Evolutionary conservation across 2,797 vertebrate genomes (phyloP), one percentile per base, ranked within the genome.

Genomic region (Halcyon badia): DNA sequence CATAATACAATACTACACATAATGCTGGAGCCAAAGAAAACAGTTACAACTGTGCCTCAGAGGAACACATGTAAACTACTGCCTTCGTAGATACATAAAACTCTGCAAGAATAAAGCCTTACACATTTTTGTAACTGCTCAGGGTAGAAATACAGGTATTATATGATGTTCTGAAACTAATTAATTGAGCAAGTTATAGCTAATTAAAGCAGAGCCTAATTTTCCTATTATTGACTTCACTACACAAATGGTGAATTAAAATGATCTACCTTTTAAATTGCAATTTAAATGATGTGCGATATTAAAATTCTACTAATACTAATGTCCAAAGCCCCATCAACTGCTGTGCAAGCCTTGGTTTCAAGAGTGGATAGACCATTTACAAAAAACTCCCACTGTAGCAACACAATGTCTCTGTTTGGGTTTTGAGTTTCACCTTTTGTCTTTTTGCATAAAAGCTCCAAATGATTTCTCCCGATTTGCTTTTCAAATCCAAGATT

Each of bases 131-230:
- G 7, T 79, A 80, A 28, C n/a, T 48, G 76, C 31, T 20, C 56
- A 86, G 28, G 10, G 30, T 62, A 86, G 0, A 0, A 65, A 83
- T 62, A 80, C 51, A 90, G 66, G 46, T 58, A n/a, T 8, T 17
- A 5, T 19, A 33, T 57, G 39, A 68, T 58, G 30, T 69, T 93
- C 79, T 69, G 44, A 78, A 72, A 49, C 35, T 31, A 58, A 78
- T 87, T 88, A 95, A 73, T 41, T 64, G 64, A 70, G 54, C 30
- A 78, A 73, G 33, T 57, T 60, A 51, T 4, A 41, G 60, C 71
- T 90, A 92, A 95, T 90, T 87, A 97, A 92, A 96, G 70, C 42
- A 83, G 31, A 94, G 33, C 20, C 62, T 73, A 16, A 60, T 83
- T 94, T 85, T 88, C 86, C 62, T 61, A 6, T 44, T 75, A 44